Conservation (phyloP, 2,113 vertebrate genomes). For the Trichomycterus rosablanca region DNA sequence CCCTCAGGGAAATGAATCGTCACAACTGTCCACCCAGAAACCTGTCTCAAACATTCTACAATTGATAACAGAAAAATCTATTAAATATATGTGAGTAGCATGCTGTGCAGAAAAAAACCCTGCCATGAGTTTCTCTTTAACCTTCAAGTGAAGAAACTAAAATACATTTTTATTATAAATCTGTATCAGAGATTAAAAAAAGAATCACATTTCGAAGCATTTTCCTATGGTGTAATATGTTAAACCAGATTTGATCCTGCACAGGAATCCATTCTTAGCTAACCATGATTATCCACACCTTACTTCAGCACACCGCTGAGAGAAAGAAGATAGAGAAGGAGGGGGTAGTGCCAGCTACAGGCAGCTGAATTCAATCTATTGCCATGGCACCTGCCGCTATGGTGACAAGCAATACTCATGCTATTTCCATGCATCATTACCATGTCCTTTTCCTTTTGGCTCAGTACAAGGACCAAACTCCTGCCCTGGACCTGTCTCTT, state of each 20-base stretch:
- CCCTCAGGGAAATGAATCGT: slow-evolving; percentile 7
- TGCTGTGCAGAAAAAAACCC: neutral
- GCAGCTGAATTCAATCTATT: slow-evolving; percentile 52
- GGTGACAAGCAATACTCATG: slow-evolving; percentile 45
- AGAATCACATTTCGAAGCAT: too few species aligned
- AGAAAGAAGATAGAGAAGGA: neutral
- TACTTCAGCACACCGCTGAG: slow-evolving; percentile 50
- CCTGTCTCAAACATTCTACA: neutral
- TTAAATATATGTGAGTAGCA: neutral
- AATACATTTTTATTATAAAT: too few species aligned
- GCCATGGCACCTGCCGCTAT: slow-evolving; percentile 59
- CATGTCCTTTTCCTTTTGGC: slow-evolving; percentile 53
- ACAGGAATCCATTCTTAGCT: slow-evolving; percentile 55
- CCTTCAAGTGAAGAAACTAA: neutral
- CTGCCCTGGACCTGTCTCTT: slow-evolving; percentile 23
- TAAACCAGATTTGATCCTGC: slow-evolving; percentile 57
- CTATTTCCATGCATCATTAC: slow-evolving; percentile 34
- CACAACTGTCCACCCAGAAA: slow-evolving; percentile 6
- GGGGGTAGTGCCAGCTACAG: slow-evolving; percentile 42
- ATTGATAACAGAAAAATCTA: neutral
- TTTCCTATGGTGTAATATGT: slow-evolving; percentile 47
- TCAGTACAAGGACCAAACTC: slow-evolving; percentile 44
- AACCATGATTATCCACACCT: slow-evolving; percentile 70
- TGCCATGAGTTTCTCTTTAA: slow-evolving; percentile 3
- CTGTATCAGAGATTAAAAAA: too few species aligned